These are phyloP conservation scores for Troides oblongomaculatus DNA, from an alignment of 2,888 invertebrate genomes.

Conservation along the genomic window DNA sequence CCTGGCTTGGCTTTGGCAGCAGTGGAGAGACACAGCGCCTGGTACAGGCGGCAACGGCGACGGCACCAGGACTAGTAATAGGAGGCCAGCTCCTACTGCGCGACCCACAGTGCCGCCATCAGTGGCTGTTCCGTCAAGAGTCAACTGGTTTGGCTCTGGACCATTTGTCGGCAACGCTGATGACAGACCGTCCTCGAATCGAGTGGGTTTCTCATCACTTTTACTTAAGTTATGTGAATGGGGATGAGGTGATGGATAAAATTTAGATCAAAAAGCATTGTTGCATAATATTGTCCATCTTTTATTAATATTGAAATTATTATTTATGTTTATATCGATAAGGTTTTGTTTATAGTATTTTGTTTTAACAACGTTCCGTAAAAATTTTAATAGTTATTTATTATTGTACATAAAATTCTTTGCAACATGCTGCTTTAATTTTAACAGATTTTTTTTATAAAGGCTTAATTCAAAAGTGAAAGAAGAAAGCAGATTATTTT, in stretches of 20 bases:
- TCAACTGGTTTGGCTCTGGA: slow-evolving; percentile 74
- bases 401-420: no score
- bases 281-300: slow-evolving; percentile 15
- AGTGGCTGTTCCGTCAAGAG: slow-evolving; percentile 57
- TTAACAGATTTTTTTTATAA: background rate
- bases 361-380: background rate
- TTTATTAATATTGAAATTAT: slow-evolving; percentile 6
- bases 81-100: slow-evolving; percentile 50
- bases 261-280: slow-evolving; percentile 67
- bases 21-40: slow-evolving; percentile 78
- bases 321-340: background rate
- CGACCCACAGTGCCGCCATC: slow-evolving; percentile 50
- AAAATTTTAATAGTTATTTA: background rate
- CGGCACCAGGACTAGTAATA: slow-evolving; percentile 49
- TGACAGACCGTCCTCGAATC: slow-evolving; percentile 61
- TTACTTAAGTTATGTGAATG: slow-evolving; percentile 71
- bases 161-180: slow-evolving; percentile 75
- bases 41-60: slow-evolving; percentile 49
- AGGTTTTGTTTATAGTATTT: slow-evolving; percentile 5
- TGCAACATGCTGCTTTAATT: background rate
- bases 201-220: slow-evolving; percentile 76
- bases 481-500: no score
- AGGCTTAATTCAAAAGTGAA: no score
- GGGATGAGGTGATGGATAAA: slow-evolving; percentile 66
- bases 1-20: slow-evolving; percentile 80